These are phyloP conservation scores for Lordiphosa collinella DNA, from an alignment of 1,140 invertebrate genomes.

Conservation along the genomic window DNA sequence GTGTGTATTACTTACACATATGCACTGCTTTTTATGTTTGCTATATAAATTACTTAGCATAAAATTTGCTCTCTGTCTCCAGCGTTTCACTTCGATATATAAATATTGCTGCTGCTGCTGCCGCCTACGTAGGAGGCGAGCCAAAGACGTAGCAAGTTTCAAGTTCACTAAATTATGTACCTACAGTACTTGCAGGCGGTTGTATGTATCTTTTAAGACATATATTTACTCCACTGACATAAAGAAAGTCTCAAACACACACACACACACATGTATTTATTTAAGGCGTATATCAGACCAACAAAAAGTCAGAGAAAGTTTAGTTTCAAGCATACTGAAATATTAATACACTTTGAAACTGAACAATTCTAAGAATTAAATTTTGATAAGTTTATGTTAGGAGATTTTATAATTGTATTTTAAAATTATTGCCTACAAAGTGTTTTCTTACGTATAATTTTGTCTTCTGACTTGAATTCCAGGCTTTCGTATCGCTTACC, in stretches of 20 bases:
- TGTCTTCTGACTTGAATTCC: too few relatives aligned
- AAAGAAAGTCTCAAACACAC: constrained; percentile 41
- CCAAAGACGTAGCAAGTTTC: constrained; percentile 48
- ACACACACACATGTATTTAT: constrained; percentile 53
- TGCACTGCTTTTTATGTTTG: constrained; percentile 53
- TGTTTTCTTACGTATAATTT: too few relatives aligned
- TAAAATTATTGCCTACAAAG: too few relatives aligned
- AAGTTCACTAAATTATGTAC: constrained; percentile 76
- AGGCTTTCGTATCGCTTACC: too few relatives aligned
- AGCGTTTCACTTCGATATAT: constrained; percentile 42
- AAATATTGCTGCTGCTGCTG: constrained; percentile 11
- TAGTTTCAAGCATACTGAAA: constrained; percentile 28
- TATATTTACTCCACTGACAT: constrained; percentile 64
- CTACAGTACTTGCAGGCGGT: constrained; percentile 21
- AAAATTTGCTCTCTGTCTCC: constrained; percentile 27
- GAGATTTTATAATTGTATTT: too few relatives aligned
- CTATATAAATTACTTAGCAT: constrained; percentile 67
- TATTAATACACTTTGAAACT: background rate
- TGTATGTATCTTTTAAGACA: constrained; percentile 31
- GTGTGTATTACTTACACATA: constrained; percentile 23
- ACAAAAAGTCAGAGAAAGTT: constrained; percentile 17
- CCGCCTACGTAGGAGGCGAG: constrained; percentile 8
- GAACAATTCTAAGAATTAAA: too few relatives aligned
- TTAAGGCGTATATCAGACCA: constrained; percentile 59
- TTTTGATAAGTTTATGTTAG: too few relatives aligned